Evolutionary conservation across 2,888 invertebrate genomes (phyloP).

Genomic region (Eupithecia centaureata): DNA sequence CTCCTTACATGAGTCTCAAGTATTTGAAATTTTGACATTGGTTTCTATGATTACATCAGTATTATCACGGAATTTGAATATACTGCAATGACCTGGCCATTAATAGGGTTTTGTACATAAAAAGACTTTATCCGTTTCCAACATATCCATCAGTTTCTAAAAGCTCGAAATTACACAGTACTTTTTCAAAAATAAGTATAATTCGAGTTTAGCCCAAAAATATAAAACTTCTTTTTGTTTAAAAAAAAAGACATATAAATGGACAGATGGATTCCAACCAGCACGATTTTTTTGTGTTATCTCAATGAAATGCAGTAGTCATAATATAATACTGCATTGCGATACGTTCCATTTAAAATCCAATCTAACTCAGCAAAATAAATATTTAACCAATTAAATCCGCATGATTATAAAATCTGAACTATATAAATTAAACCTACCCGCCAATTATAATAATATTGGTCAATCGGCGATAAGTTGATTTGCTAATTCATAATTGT

Average conservation of each 20-base stretch:
- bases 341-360: too few relatives aligned
- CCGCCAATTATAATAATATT: neutral
- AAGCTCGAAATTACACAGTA: too few relatives aligned
- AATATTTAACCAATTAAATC: neutral
- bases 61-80: neutral
- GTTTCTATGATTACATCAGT: neutral
- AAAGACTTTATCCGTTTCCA: too few relatives aligned
- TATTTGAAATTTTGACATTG: neutral
- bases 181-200: too few relatives aligned
- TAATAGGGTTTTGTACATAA: neutral
- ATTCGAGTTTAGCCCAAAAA: too few relatives aligned
- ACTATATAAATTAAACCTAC: neutral
- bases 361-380: neutral
- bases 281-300: too few relatives aligned
- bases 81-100: neutral
- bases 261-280: too few relatives aligned
- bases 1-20: neutral
- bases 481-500: constrained; percentile 32
- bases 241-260: too few relatives aligned
- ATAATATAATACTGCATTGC: too few relatives aligned
- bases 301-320: too few relatives aligned
- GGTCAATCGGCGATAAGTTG: constrained; percentile 25
- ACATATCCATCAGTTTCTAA: too few relatives aligned
- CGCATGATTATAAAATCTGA: neutral
- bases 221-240: too few relatives aligned